Evolutionary conservation across 2,113 vertebrate genomes (phyloP), one percentile per base, ranked within the genome.

Genomic region (Thermophis baileyi): DNA sequence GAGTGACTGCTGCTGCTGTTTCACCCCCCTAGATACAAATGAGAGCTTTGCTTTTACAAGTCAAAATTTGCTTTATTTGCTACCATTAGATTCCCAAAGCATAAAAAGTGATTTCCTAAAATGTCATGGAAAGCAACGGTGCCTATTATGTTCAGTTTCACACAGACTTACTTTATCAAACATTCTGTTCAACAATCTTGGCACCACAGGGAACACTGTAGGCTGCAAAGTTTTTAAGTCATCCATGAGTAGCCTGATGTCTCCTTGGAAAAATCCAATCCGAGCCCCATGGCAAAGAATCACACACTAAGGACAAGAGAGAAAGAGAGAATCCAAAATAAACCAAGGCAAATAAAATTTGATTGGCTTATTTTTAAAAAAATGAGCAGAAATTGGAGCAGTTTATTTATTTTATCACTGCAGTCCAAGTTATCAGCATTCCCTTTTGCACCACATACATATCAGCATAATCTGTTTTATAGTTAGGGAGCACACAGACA

Each of bases 191-290:
- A 99, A 97, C 57, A 99, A 97, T 49, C 99, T 98, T 0, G 99
- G 99, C 53, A 99, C 99, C 49, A 99, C 99, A 3, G 99, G 99
- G 89, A 99, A 99, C 57, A 99, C 24, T 0, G 99, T 99, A 50
- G 99, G 99, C 86, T 98, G 98, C 90, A 99, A 97, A 0, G 96
- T 97, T 97, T 99, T 99, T 94, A 99, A 97, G 95, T 99, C 99
- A 91, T 99, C 99, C 99, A 99, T 99, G 92, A 99, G 97, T n/a
- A 98, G 97, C 85, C 99, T 98, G 95, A 99, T 99, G 94, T 99
- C 99, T 53, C 99, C 99, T 97, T 99, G 99, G 96, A 99, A 99
- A 97, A 98, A 99, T 93, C 99, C 99, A 91, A 99, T 99, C 93
- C 98, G 98, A 91, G 97, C 99, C 25, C 99, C 99, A 0, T 99